These are phyloP conservation scores for Heliornis fulica DNA, from an alignment of 2,113 vertebrate species.

Conservation along the genomic window DNA sequence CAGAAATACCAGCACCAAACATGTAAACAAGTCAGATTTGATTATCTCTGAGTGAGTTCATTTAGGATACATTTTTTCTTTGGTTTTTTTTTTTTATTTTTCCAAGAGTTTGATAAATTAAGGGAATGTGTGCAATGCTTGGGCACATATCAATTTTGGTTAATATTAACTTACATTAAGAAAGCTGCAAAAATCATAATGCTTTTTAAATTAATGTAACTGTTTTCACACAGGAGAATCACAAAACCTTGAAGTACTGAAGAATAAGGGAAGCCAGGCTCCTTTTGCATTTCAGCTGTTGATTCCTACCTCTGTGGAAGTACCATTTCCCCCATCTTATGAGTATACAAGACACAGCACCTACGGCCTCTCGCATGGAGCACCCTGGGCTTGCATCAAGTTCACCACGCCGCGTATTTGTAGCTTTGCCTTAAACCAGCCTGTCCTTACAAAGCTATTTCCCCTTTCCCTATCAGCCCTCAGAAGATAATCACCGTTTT, in stretches of 20 bases:
- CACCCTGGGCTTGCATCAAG: not conserved
- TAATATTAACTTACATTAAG: not conserved
- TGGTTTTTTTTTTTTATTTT: not conserved
- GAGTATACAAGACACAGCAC: not conserved
- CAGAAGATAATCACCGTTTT: not conserved
- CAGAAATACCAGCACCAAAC: conserved; percentile 63
- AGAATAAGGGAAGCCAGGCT: not conserved
- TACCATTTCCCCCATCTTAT: not conserved
- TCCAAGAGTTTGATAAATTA: not conserved
- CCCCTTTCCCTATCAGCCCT: not conserved
- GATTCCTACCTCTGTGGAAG: not conserved
- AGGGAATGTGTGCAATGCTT: not conserved
- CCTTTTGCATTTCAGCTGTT: not conserved
- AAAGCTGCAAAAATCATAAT: not conserved
- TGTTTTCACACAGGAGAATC: not conserved
- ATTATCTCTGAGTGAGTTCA: conserved; percentile 64
- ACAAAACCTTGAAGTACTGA: not conserved
- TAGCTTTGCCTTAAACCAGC: not conserved
- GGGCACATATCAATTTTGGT: not conserved
- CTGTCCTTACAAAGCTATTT: rapidly evolving
- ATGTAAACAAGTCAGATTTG: conserved; percentile 70
- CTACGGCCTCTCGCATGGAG: not conserved
- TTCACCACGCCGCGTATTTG: not conserved
- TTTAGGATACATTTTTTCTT: conserved; percentile 49
- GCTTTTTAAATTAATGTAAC: not conserved